These are phyloP conservation scores for Dreissena polymorpha DNA, from an alignment of 1,140 invertebrate species.

Conservation along the genomic window DNA sequence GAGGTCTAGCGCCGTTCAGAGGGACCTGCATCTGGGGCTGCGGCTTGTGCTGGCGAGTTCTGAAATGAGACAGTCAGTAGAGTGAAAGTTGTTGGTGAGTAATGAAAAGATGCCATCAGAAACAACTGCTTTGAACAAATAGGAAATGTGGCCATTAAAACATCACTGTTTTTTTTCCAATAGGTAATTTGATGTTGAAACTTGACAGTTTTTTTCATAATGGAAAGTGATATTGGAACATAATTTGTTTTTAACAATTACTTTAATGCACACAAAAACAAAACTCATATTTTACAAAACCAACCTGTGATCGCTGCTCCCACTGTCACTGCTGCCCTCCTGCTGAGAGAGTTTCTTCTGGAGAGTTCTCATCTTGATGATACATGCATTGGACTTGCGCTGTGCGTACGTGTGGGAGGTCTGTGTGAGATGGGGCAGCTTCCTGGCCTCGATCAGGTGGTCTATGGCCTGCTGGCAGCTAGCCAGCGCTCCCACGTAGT, in stretches of 20 bases:
- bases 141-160: too few species aligned
- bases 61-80: neutral
- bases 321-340: constrained; percentile 58
- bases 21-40: neutral
- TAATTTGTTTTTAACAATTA: too few species aligned
- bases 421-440: constrained; percentile 94
- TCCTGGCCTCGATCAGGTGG: constrained; percentile 88
- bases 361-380: constrained; percentile 92
- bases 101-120: too few species aligned
- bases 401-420: constrained; percentile 92
- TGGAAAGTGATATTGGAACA: too few species aligned
- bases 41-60: constrained; percentile 15
- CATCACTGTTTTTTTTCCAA: too few species aligned
- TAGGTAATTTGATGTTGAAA: too few species aligned
- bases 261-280: too few species aligned
- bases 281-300: neutral
- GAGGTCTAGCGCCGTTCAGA: constrained; percentile 18
- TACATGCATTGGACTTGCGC: constrained; percentile 96
- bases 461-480: constrained; percentile 73
- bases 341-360: constrained; percentile 80
- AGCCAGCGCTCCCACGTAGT: constrained; percentile 60
- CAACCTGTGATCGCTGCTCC: constrained; percentile 40
- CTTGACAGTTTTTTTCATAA: too few species aligned
- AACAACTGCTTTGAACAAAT: too few species aligned
- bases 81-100: too few species aligned